Percentiles rank a stretch among this genome's conserved stretches.
These are phyloP conservation scores for Trissolcus brochymenae DNA, from an alignment of 2,888 invertebrate species.

Conservation along the genomic window DNA sequence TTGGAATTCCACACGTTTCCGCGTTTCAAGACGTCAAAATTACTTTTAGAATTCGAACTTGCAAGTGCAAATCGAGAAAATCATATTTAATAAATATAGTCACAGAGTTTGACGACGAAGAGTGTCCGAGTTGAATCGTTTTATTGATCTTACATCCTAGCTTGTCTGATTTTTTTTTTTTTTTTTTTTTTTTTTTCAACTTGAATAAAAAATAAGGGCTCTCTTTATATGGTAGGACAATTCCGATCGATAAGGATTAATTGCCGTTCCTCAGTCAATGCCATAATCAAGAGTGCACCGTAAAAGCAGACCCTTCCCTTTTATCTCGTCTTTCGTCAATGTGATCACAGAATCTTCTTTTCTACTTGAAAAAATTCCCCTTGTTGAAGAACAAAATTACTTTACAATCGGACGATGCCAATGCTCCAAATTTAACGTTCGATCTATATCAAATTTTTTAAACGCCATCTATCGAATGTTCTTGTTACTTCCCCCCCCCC, in stretches of 20 bases:
- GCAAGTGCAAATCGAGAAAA: too few species aligned
- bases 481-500: too few species aligned
- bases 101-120: too few species aligned
- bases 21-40: too few species aligned
- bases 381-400: slow-evolving; percentile 6
- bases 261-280: slow-evolving; percentile 66
- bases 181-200: too few species aligned
- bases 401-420: slow-evolving; percentile 25
- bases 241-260: slow-evolving; percentile 70
- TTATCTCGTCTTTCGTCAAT: slow-evolving; percentile 36
- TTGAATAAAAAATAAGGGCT: slow-evolving; percentile 16
- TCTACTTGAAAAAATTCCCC: slow-evolving; percentile 40
- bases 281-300: slow-evolving; percentile 64
- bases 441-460: too few species aligned
- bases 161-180: too few species aligned
- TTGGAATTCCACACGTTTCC: slow-evolving; percentile 5
- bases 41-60: too few species aligned
- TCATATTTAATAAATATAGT: too few species aligned
- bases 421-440: slow-evolving; percentile 5
- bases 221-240: slow-evolving; percentile 63
- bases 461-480: too few species aligned
- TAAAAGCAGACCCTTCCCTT: slow-evolving; percentile 39
- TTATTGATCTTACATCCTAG: too few species aligned
- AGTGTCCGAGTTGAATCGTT: too few species aligned
- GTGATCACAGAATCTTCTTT: slow-evolving; percentile 53